Conservation (phyloP, 2,797 vertebrate genomes). For the Anabacerthia variegaticeps region DNA sequence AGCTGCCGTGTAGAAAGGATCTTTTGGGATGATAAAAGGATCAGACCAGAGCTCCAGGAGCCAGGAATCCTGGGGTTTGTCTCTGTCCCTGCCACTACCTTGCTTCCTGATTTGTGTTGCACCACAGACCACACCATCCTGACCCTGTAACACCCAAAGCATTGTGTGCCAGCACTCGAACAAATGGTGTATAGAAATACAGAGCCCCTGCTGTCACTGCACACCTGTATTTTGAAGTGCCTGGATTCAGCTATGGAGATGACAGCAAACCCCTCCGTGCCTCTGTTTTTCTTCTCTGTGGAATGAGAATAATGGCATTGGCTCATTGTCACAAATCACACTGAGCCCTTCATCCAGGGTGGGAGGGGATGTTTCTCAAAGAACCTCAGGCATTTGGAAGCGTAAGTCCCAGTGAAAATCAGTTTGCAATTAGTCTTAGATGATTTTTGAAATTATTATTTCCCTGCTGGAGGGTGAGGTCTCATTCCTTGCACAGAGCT, state of each 20-base stretch:
- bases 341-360: fast-evolving
- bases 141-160: not conserved
- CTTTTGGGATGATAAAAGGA: not conserved
- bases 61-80: not conserved
- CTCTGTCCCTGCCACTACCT: not conserved
- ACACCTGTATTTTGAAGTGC: not conserved
- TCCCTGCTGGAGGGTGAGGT: not conserved
- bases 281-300: not conserved
- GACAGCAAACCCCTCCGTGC: not conserved
- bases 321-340: not conserved
- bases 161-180: fast-evolving
- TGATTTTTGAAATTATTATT: not conserved
- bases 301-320: not conserved
- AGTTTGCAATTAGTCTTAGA: slow-evolving; percentile 30
- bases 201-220: not conserved
- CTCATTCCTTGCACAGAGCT: not conserved
- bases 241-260: not conserved
- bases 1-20: not conserved
- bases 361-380: not conserved
- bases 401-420: not conserved
- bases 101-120: not conserved
- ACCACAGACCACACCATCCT: not conserved
- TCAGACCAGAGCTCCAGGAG: not conserved
- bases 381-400: not conserved
- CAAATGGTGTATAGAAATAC: not conserved